Base-by-base conservation (phyloP, 2,113 vertebrate genomes). In the Phalacrocorax brasilianus region DNA sequence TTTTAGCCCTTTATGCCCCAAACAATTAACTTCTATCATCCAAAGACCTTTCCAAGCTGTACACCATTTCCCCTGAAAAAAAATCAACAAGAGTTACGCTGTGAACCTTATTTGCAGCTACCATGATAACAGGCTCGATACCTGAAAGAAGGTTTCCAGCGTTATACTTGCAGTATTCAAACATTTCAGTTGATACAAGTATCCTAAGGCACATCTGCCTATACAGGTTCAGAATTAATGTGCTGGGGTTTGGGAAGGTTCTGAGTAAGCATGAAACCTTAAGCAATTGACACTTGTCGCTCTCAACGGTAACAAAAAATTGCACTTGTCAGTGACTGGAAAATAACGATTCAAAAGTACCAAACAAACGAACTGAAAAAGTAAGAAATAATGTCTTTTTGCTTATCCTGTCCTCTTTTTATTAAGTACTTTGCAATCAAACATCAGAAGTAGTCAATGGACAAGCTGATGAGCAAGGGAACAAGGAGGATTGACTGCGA, bases 81-180 rank as follows among this genome's bases (percentile, higher is more conserved):
- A 58, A 12, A 38, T 38, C 30, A 49, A 12, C 2, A 44, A 30
- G 8, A 63, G 13, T 58, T 66, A 59, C 3, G 76, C 24, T 42
- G 33, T 20, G 8, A 79, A 71, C 4, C 17, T 59, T 55, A 27
- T 61, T 72, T 70, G 83, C 56, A 75, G 12, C 32, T 70, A n/a
- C 24, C 0, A 0, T 8, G 4, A 23, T 22, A 72, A 45, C 5
- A 68, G 27, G 9, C 32, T 70, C 62, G 24, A 35, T 40, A 45
- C 6, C 8, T 0, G 1, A 77, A 77, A 49, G 17, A 2, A 90
- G 14, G 82, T 75, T 59, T 78, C n/a, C 55, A 9, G 2, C 12
- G 20, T 52, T 80, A 38, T 12, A 26, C 20, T 45, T 71, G 6
- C 56, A 78, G 13, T 67, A 44, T 38, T 82, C 61, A 74, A 67